These are phyloP conservation scores for Heliconius melpomene DNA, from an alignment of 1,140 invertebrate species.

Conservation along the genomic window DNA sequence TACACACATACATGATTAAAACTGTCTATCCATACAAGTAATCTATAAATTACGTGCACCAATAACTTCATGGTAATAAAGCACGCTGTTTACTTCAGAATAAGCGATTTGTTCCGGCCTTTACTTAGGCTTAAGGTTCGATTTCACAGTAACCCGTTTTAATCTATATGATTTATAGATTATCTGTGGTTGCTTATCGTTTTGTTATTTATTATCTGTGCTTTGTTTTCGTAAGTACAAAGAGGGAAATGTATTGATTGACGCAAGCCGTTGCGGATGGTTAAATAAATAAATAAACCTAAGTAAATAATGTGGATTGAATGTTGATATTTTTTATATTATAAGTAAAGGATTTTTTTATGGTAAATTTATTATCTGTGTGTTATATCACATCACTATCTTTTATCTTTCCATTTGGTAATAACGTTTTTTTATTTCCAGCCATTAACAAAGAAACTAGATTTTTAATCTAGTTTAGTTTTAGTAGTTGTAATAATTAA, in stretches of 20 bases:
- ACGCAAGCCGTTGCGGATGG: constrained; percentile 15
- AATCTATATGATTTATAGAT: constrained; percentile 56
- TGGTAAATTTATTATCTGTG: neutral
- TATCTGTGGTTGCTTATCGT: constrained; percentile 39
- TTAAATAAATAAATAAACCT: constrained; percentile 19
- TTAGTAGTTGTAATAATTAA: no score
- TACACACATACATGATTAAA: neutral
- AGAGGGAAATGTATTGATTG: constrained; percentile 31
- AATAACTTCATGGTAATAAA: constrained; percentile 45
- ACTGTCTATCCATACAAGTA: constrained; percentile 1
- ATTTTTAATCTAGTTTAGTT: no score
- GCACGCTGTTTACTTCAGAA: constrained; percentile 33
- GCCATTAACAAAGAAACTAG: no score
- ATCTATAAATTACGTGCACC: constrained; percentile 33
- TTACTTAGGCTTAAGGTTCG: constrained; percentile 47
- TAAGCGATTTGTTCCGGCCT: constrained; percentile 60
- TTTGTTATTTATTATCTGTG: constrained; percentile 36
- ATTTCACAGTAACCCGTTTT: constrained; percentile 59
- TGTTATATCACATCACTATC: no score
- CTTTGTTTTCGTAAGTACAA: constrained; percentile 28
- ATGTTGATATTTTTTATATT: neutral
- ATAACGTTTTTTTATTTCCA: no score
- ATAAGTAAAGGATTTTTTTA: neutral
- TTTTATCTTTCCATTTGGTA: no score
- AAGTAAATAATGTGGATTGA: constrained; percentile 8